Percentiles rank a stretch among this genome's conserved stretches.
Evolutionary conservation across 2,113 vertebrate genomes (phyloP).

Genomic region (Malurus elegans): DNA sequence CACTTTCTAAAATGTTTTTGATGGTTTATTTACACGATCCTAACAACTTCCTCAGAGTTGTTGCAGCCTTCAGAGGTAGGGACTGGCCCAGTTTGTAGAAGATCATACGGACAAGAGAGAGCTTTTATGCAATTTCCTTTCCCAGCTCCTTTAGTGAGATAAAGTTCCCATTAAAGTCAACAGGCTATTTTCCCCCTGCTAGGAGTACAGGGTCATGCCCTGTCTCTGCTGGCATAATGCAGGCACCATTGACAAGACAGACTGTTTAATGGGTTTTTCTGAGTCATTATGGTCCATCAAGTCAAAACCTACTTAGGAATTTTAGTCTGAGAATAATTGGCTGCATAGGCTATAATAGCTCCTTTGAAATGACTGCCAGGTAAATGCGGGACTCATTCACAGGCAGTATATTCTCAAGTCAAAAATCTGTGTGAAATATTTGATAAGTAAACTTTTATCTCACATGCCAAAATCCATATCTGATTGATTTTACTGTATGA

Average conservation of each 20-base stretch:
- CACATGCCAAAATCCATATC: constrained; percentile 45
- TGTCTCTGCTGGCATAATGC: constrained; percentile 61
- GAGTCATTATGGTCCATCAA: constrained; percentile 78
- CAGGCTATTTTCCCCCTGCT: not conserved
- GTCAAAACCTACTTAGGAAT: constrained; percentile 72
- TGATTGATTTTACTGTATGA: constrained; percentile 51
- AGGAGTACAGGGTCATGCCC: constrained; percentile 29
- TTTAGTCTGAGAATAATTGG: constrained; percentile 74
- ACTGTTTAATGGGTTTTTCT: constrained; percentile 69
- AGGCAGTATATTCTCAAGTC: constrained; percentile 37
- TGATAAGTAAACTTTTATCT: constrained; percentile 55
- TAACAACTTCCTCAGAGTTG: constrained; percentile 62
- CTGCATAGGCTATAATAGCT: constrained; percentile 64
- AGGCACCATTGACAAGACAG: constrained; percentile 73
- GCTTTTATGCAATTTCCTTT: constrained; percentile 6
- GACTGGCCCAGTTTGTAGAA: constrained; percentile 55
- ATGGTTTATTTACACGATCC: constrained; percentile 60
- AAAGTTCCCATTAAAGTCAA: constrained; percentile 22
- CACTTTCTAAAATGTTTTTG: constrained; percentile 57
- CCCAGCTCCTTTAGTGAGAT: not conserved
- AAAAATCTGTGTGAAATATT: constrained; percentile 49
- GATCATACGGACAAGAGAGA: constrained; percentile 46
- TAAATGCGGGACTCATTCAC: constrained; percentile 53
- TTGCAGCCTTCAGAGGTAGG: constrained; percentile 46
- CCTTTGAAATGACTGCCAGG: constrained; percentile 55